Evolutionary conservation across 2,888 invertebrate species (phyloP), one percentile per base, ranked within the genome.

Genomic region (Abrostola tripartita): DNA sequence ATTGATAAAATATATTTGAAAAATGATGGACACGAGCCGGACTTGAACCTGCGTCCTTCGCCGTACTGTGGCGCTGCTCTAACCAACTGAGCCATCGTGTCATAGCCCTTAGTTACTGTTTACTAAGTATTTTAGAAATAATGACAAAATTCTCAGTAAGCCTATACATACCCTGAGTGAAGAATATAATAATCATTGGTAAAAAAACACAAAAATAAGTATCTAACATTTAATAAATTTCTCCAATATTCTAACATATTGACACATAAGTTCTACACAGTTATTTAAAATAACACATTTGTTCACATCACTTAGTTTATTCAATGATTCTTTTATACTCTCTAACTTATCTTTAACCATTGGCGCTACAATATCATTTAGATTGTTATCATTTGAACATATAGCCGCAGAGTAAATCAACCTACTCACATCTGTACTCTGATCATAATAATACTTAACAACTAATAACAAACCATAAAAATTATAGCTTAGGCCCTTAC

Each of bases 401-500:
- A 92, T 86, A 24, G 93, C 93, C 36, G 94, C 93, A 0, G 93
- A 93, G 78, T 94, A 94, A 54, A 94, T 89, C 60, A 94, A 82
- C 74, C 87, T 88, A 81, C 92, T 92, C 0, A 94, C 89, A 89
- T 94, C 90, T 54, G 83, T 86, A 71, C 85, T 88, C 61, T 87
- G 74, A 73, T 88, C 87, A 78, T 94, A 93, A 66, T 88, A 94
- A 79, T 92, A 92, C 71, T 93, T 93, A 14, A 93, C 90, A 67
- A 93, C 93, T 90, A 93, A 89, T 42, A 94, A 82, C 53, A 94
- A 79, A 51, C 94, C 94, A 86, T 93, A 94, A 49, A 97, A 95
- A 90, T 96, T 96, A 84, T 97, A 97, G 81, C 96, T 97, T 57
- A 96, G 86, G 35, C 97, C 97, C 76, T 95, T 90, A 6, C 86